Evolutionary conservation across 37 sponge, comb jelly and placozoan species (phyloP), one percentile per base, ranked within the genome.

Genomic region (Chondrosia reniformis): DNA sequence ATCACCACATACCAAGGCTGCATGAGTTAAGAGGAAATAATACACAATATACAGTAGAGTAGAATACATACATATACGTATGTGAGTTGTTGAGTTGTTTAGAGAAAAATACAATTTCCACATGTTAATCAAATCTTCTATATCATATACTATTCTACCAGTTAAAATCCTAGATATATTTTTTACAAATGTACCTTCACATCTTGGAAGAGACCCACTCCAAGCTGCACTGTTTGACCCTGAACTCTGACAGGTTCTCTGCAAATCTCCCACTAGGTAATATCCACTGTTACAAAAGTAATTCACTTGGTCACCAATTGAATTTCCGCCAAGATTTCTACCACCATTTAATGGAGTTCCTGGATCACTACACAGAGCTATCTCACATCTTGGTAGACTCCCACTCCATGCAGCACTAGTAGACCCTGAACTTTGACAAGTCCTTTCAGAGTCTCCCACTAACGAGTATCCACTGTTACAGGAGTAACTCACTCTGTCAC

Each of bases 211-310:
- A 19, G 31, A 4, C 33, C 66, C 66, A 13, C 66, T 64, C 66
- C 66, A 64, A 19, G 32, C 31, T 9, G 66, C 66, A 4, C 66
- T 72, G 80, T 86, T 77, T 8, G 45, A 33, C 58, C 80, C 72
- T 21, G 74, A 57, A 21, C 57, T 17, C 32, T 76, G 76, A 38
- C 88, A 88, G 34, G 42, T 46, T 76, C 80, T 33, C 4, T 22
- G 17, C 5, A 27, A 46, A 3, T 32, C 33, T 28, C 84, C 88
- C 79, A 74, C 76, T 28, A 88, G 66, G 19, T 36, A 33, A 67
- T 46, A 83, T 1, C 84, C 89, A 22, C 17, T 46, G 54, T 77
- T 72, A 55, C 87, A 87, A 28, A 22, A 5, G 79, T 78, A 87
- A 0, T 39, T 87, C 28, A 74, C 87, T 28, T 15, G 66, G 1